Conservation (phyloP, 2,797 vertebrate species). For the Pipistrellus pygmaeus region DNA sequence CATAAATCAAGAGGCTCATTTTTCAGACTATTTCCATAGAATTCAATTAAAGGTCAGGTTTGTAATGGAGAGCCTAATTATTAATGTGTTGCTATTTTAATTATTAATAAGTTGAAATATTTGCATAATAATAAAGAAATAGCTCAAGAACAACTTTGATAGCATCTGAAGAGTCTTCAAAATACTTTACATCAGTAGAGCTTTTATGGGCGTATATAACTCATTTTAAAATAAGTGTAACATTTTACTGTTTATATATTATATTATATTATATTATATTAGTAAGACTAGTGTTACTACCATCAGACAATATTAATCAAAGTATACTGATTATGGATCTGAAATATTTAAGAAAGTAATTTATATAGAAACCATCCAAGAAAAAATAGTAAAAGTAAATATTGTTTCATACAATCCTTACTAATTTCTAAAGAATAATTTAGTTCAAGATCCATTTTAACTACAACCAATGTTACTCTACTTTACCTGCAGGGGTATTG, state of each 20-base stretch:
- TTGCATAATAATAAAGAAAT: constrained; percentile 90
- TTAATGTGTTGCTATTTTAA: constrained; percentile 91
- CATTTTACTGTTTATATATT: background rate
- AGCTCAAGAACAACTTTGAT: constrained; percentile 86
- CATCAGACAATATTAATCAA: constrained; percentile 65
- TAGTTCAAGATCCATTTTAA: background rate
- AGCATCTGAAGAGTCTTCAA: constrained; percentile 79
- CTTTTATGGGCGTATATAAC: constrained; percentile 50
- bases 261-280: constrained; percentile 68
- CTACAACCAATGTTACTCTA: fast-evolving
- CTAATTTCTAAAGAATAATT: background rate
- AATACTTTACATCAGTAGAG: constrained; percentile 77
- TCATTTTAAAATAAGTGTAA: constrained; percentile 46
- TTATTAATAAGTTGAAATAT: constrained; percentile 90
- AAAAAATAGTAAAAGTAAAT: background rate
- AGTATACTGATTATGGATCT: background rate
- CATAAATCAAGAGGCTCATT: constrained; percentile 90
- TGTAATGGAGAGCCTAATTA: constrained; percentile 90
- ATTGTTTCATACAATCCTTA: background rate
- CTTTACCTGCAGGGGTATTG: background rate
- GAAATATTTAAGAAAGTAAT: background rate
- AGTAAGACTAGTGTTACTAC: constrained; percentile 57
- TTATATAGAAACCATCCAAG: background rate
- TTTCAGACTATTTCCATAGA: constrained; percentile 90
- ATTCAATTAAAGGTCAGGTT: constrained; percentile 92